phyloP scores from a whole-genome alignment of 37 sponge, comb jelly and placozoan species.

The Dysidea cf. avara region DNA sequence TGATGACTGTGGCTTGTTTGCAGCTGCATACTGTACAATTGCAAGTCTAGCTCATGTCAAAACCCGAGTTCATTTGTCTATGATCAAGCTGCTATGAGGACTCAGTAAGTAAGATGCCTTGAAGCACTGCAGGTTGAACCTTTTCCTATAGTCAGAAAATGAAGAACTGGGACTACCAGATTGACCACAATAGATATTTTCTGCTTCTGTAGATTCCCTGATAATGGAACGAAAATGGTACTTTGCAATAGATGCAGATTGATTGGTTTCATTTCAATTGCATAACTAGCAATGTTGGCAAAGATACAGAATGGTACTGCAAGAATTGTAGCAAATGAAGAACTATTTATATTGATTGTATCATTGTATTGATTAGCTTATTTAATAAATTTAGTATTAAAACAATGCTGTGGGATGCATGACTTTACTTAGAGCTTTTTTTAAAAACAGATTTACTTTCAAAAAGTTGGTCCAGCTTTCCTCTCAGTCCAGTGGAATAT shows the following conservation, averaged over 20 bases:
- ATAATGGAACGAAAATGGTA: neutral
- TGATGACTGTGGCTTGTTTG: slow-evolving; percentile 11
- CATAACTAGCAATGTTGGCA: neutral
- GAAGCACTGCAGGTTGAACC: neutral
- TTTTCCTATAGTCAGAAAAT: neutral
- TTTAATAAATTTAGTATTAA: too few species aligned
- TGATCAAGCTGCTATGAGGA: neutral
- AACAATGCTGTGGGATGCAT: too few species aligned
- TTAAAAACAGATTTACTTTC: too few species aligned
- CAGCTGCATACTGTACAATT: slow-evolving; percentile 13
- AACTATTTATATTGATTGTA: neutral
- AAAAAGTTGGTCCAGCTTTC: too few species aligned
- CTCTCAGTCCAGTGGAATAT: too few species aligned
- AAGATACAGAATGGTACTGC: neutral
- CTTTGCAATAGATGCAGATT: neutral
- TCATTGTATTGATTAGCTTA: neutral
- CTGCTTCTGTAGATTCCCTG: neutral
- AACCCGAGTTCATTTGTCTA: neutral
- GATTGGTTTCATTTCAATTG: neutral
- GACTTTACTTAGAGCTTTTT: too few species aligned
- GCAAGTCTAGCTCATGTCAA: slow-evolving; percentile 2
- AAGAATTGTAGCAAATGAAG: neutral
- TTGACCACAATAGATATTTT: neutral
- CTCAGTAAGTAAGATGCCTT: neutral
- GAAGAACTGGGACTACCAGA: neutral